Evolutionary conservation across 1,140 invertebrate genomes (phyloP).

Genomic region (Lysiphlebus fabarum): DNA sequence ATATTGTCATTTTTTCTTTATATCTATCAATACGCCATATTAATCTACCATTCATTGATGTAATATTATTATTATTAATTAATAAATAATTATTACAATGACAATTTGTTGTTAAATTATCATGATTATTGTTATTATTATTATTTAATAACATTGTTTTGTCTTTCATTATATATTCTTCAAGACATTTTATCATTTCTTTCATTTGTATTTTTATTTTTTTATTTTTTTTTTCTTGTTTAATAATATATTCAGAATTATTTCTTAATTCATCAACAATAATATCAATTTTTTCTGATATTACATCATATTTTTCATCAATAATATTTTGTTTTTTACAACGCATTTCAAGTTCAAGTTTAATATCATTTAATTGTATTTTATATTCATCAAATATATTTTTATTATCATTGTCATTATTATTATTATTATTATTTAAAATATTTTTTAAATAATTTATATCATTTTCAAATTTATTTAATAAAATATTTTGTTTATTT

Average conservation of each 20-base stretch:
- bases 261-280: slow-evolving; percentile 23
- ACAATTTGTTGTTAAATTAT: too few species aligned
- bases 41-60: slow-evolving; percentile 55
- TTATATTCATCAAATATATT: slow-evolving; percentile 46
- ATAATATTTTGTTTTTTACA: slow-evolving; percentile 42
- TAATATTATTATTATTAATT: background rate
- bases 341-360: slow-evolving; percentile 44
- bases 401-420: slow-evolving; percentile 45
- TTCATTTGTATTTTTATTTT: slow-evolving; percentile 35
- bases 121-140: too few species aligned
- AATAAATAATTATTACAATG: too few species aligned
- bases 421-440: slow-evolving; percentile 43
- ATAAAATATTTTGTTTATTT: slow-evolving; percentile 18
- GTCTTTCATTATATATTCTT: slow-evolving; percentile 31
- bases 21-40: slow-evolving; percentile 69
- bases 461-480: slow-evolving; percentile 27
- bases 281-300: slow-evolving; percentile 30
- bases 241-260: slow-evolving; percentile 14
- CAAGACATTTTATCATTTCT: slow-evolving; percentile 34
- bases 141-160: background rate
- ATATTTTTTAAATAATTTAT: slow-evolving; percentile 60
- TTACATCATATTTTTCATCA: slow-evolving; percentile 26
- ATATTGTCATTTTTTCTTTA: slow-evolving; percentile 62
- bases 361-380: slow-evolving; percentile 39
- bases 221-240: slow-evolving; percentile 27